Evolutionary conservation across 2,888 invertebrate species (phyloP).

Genomic region (Digitonthophagus gazella): DNA sequence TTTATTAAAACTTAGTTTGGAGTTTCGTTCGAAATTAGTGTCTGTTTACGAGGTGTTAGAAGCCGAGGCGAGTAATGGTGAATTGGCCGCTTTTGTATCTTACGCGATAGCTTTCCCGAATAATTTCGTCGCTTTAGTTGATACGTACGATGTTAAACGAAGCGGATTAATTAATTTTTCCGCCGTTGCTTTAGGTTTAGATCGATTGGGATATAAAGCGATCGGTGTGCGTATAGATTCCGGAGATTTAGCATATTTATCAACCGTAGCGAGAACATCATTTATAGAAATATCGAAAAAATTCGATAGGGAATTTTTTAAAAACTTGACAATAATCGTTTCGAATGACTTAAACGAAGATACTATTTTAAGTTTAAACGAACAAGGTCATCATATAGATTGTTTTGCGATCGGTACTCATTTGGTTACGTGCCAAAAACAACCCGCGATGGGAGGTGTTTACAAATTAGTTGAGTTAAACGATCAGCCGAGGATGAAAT

Average conservation of each 20-base stretch:
- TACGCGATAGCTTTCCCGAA: slow-evolving; percentile 94
- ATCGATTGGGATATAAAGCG: slow-evolving; percentile 86
- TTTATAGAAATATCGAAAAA: slow-evolving; percentile 74
- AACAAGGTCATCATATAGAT: slow-evolving; percentile 94
- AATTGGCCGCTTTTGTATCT: slow-evolving; percentile 90
- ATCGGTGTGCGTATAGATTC: slow-evolving; percentile 93
- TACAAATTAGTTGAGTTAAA: slow-evolving; percentile 96
- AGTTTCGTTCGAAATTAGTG: slow-evolving; percentile 69
- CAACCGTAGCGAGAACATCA: slow-evolving; percentile 76
- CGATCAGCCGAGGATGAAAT: slow-evolving; percentile 84
- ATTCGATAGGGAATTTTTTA: slow-evolving; percentile 81
- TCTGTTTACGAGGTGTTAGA: slow-evolving; percentile 70
- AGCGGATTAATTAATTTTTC: slow-evolving; percentile 96
- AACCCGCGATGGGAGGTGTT: slow-evolving; percentile 96
- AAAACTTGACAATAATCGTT: slow-evolving; percentile 85
- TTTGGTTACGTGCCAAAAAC: slow-evolving; percentile 96
- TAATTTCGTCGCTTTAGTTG: slow-evolving; percentile 91
- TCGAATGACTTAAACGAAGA: slow-evolving; percentile 99
- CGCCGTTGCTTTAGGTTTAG: slow-evolving; percentile 87
- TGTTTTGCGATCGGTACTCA: slow-evolving; percentile 97
- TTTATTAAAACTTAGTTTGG: slow-evolving; percentile 62
- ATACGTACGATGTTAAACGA: slow-evolving; percentile 98
- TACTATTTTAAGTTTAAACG: slow-evolving; percentile 93
- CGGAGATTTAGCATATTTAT: slow-evolving; percentile 94
- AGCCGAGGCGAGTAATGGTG: slow-evolving; percentile 90